These are phyloP conservation scores for Eristalinus sepulchralis DNA, from an alignment of 2,888 invertebrate species.

Conservation along the genomic window DNA sequence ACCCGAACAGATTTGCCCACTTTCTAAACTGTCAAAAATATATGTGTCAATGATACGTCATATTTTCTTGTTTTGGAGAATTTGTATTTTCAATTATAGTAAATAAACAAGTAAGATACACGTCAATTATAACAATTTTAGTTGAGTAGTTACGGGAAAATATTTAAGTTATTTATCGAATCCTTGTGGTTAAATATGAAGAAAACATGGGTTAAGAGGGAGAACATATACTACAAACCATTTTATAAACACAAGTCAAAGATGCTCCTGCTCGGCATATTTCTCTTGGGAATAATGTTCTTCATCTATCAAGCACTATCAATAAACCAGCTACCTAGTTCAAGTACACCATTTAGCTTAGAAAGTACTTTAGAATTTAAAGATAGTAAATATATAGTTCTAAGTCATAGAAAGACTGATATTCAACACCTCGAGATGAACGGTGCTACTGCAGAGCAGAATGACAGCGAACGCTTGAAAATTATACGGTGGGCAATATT, in stretches of 20 bases:
- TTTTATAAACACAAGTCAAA: slow-evolving; percentile 81
- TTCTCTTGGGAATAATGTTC: slow-evolving; percentile 79
- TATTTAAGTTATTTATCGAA: not conserved
- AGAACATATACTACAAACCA: slow-evolving; percentile 80
- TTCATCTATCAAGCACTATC: slow-evolving; percentile 80
- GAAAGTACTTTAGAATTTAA: slow-evolving; percentile 74
- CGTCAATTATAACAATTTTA: slow-evolving; percentile 36
- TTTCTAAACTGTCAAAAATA: not conserved
- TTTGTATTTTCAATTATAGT: slow-evolving; percentile 29
- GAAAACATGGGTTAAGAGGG: slow-evolving; percentile 81
- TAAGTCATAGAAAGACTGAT: slow-evolving; percentile 50
- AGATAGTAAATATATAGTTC: slow-evolving; percentile 68
- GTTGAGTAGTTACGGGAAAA: not conserved
- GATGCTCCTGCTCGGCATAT: slow-evolving; percentile 79
- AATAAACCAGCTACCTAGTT: slow-evolving; percentile 80
- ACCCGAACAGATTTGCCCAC: not conserved
- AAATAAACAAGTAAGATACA: slow-evolving; percentile 60
- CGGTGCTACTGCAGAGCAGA: slow-evolving; percentile 28
- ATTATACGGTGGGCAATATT: slow-evolving; percentile 75
- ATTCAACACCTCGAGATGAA: slow-evolving; percentile 38
- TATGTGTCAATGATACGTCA: slow-evolving; percentile 28
- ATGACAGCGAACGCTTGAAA: slow-evolving; percentile 74
- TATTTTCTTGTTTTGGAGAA: slow-evolving; percentile 24
- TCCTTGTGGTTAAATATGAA: slow-evolving; percentile 73
- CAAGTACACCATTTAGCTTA: slow-evolving; percentile 76